Percentiles rank a stretch among this genome's conserved stretches.
Evolutionary conservation across 1,140 invertebrate species (phyloP).

Genomic region (Dinoponera quadriceps): DNA sequence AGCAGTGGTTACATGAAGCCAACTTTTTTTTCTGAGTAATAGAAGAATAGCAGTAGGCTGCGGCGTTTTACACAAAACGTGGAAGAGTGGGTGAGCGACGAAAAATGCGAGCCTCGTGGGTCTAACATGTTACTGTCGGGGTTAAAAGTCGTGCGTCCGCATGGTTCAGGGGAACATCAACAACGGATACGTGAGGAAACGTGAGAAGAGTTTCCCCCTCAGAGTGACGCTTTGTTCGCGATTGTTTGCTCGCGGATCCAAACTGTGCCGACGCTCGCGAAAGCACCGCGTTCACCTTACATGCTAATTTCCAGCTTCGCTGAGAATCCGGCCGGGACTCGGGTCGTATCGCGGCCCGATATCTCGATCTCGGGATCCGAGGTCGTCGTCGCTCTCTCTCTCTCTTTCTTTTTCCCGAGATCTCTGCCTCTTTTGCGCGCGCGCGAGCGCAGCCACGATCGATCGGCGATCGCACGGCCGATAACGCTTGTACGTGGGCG

Average conservation of each 20-base stretch:
- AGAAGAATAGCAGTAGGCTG: too few relatives aligned
- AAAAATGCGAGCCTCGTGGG: too few relatives aligned
- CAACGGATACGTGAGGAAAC: too few relatives aligned
- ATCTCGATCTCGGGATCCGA: conserved; percentile 39
- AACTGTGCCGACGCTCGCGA: not conserved
- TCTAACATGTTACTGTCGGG: too few relatives aligned
- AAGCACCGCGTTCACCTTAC: not conserved
- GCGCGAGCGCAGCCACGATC: not conserved
- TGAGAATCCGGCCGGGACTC: conserved; percentile 15
- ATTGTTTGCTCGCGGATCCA: not conserved
- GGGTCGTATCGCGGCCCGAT: not conserved
- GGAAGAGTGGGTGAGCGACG: too few relatives aligned
- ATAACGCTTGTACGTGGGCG: conserved; percentile 52
- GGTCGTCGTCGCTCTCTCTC: not conserved
- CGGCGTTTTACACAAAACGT: too few relatives aligned
- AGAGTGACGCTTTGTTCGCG: not conserved
- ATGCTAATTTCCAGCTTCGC: conserved; percentile 38
- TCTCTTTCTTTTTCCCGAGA: conserved; percentile 16
- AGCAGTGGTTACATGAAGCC: too few relatives aligned
- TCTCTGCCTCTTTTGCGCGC: too few relatives aligned
- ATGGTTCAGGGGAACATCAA: too few relatives aligned
- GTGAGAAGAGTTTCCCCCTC: not conserved
- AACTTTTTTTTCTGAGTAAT: too few relatives aligned
- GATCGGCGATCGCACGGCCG: conserved; percentile 51
- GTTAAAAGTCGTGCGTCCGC: too few relatives aligned